Evolutionary conservation across 2,797 vertebrate genomes (phyloP), one percentile per base, ranked within the genome.

Genomic region (Discoglossus pictus): DNA sequence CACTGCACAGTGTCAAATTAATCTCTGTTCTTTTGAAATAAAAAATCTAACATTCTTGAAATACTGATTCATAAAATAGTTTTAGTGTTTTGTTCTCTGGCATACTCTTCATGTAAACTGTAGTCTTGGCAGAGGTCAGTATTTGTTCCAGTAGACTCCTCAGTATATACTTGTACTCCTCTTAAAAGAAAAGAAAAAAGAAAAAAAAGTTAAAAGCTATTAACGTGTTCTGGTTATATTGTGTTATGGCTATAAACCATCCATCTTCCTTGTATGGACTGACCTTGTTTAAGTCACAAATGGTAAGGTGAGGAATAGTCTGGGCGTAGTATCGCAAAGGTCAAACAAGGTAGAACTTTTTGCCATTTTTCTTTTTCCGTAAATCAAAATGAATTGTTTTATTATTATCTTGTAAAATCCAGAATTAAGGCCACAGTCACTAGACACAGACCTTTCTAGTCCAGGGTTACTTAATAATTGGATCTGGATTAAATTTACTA

Each of bases 261-360:
- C 23, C 8, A 38, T 61, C 9, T 48, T 51, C 46, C 7, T 4
- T 4, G 46, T 51, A 31, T 35, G 4, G 20, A 17, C 2, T 42
- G 35, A 39, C 46, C 44, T 21, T 39, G 16, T 36, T 38, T 51
- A 40, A 62, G 51, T 62, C 60, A 51, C 44, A 31, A 31, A 25
- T 48, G 31, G 58, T 13, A 24, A 8, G 4, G 18, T 38, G 18
- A 47, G 13, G n/a, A 17, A 48, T 36, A 47, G 58, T 43, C 18
- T 43, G 23, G 18, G 27, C 46, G 43, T 23, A 61, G 58, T 21
- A 12, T n/a, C 16, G 8, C 27, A 8, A 13, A n/a, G 11, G 34
- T 55, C 9, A 21, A 39, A 55, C 15, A 17, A n/a, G n/a, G n/a
- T n/a, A n/a, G n/a, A n/a, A n/a, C n/a, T n/a, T n/a, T n/a, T n/a